Evolutionary conservation across 2,888 invertebrate species (phyloP).

Genomic region (Leptura quadrifasciata): DNA sequence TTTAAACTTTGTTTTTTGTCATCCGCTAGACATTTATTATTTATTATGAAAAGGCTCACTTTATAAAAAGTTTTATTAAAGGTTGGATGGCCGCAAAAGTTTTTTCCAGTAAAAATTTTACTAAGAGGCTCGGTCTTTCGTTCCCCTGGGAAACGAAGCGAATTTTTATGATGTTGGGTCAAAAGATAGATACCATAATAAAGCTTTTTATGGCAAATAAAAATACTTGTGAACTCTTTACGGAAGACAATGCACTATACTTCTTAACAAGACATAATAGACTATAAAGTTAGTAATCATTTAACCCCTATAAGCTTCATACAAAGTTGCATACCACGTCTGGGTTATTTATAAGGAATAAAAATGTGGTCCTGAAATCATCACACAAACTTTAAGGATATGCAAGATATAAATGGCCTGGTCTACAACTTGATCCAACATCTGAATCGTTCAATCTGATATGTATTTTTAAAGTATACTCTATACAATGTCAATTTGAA

Average conservation of each 20-base stretch:
- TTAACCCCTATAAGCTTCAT: background rate
- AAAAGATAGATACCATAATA: conserved; percentile 9
- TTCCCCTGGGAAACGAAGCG: conserved; percentile 5
- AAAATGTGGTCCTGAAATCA: background rate
- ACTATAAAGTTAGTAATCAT: background rate
- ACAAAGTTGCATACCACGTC: background rate
- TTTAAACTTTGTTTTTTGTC: background rate
- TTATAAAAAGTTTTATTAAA: conserved; percentile 7
- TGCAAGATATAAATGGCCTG: no score
- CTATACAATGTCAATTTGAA: no score
- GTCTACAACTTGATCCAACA: no score
- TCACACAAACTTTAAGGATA: no score
- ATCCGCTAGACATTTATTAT: background rate
- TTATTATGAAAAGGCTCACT: background rate
- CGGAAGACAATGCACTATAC: conserved; percentile 7
- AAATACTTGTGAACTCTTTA: conserved; percentile 7
- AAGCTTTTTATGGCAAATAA: conserved; percentile 3
- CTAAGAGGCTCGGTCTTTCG: conserved; percentile 6
- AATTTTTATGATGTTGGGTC: conserved; percentile 15
- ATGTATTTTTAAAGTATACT: no score
- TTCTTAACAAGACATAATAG: background rate
- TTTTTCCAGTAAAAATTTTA: conserved; percentile 9
- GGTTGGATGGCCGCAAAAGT: background rate
- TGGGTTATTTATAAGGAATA: background rate
- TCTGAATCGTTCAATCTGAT: no score